Evolutionary conservation across 1,140 invertebrate genomes (phyloP).

Genomic region (Bombus turneri): DNA sequence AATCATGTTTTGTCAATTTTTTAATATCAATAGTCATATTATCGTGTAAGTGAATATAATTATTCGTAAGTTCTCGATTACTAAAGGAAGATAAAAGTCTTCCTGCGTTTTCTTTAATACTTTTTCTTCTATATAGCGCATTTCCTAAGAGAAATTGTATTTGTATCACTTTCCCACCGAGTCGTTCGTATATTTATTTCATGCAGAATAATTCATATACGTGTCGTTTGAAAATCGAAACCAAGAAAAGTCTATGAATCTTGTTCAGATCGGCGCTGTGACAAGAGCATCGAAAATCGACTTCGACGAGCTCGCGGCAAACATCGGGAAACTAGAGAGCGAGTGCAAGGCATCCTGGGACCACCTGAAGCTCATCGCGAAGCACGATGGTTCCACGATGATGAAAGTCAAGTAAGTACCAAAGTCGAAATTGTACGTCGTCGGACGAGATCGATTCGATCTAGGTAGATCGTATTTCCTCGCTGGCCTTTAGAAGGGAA

Average conservation of each 20-base stretch:
- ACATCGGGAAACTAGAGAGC: conserved; percentile 93
- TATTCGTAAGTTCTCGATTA: no score
- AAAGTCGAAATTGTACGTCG: conserved; percentile 20
- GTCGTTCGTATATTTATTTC: neutral
- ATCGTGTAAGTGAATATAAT: no score
- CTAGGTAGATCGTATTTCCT: neutral
- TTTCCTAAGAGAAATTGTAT: neutral
- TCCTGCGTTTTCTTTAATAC: no score
- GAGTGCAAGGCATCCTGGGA: conserved; percentile 99
- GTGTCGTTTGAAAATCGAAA: no score
- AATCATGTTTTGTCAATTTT: no score
- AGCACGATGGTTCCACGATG: conserved; percentile 95
- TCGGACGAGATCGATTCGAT: neutral
- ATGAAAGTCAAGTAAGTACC: conserved; percentile 90
- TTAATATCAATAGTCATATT: no score
- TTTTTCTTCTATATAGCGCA: no score
- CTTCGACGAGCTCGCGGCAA: conserved; percentile 93
- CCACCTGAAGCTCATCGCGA: conserved; percentile 96
- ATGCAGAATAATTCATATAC: neutral
- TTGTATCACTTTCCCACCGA: neutral
- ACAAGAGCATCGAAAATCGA: conserved; percentile 97
- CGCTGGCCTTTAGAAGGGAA: neutral
- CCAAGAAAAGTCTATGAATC: neutral
- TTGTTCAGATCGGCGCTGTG: conserved; percentile 91
- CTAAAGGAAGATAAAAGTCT: no score